Evolutionary conservation across 2,113 vertebrate species (phyloP).

Genomic region (Nycticebus coucang): DNA sequence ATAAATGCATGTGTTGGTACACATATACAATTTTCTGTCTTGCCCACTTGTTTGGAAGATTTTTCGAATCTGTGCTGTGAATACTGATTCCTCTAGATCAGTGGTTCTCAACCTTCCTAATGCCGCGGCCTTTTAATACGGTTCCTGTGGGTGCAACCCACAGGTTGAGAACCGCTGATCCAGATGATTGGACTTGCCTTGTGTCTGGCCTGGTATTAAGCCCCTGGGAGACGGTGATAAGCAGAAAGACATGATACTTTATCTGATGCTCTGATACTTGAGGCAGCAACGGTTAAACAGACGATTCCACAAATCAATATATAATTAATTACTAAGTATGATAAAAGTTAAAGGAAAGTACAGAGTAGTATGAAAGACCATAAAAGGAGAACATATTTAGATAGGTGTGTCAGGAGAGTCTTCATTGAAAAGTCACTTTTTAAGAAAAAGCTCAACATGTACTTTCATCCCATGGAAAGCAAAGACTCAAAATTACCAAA

Average conservation of each 20-base stretch:
- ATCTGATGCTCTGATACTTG: neutral
- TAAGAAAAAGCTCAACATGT: neutral
- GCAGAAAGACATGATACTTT: neutral
- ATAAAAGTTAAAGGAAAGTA: neutral
- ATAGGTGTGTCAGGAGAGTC: neutral
- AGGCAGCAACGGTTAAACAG: neutral
- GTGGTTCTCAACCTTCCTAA: too few species aligned
- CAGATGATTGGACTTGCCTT: neutral
- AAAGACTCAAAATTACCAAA: neutral
- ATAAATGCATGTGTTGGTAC: neutral
- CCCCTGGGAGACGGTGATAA: neutral
- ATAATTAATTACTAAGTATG: neutral
- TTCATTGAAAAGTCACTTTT: neutral
- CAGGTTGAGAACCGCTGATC: neutral
- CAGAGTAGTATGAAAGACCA: neutral
- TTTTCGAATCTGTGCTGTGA: neutral
- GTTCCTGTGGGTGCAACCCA: too few species aligned
- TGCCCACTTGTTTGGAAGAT: neutral
- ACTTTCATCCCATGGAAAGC: neutral
- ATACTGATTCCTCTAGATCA: neutral
- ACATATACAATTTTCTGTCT: neutral
- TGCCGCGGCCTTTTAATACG: too few species aligned
- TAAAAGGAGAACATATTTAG: neutral
- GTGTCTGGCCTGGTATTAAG: neutral
- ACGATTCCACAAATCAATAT: neutral